These are phyloP conservation scores for Ctenosaura bakeri DNA, from an alignment of 2,797 vertebrate genomes.

Conservation along the genomic window DNA sequence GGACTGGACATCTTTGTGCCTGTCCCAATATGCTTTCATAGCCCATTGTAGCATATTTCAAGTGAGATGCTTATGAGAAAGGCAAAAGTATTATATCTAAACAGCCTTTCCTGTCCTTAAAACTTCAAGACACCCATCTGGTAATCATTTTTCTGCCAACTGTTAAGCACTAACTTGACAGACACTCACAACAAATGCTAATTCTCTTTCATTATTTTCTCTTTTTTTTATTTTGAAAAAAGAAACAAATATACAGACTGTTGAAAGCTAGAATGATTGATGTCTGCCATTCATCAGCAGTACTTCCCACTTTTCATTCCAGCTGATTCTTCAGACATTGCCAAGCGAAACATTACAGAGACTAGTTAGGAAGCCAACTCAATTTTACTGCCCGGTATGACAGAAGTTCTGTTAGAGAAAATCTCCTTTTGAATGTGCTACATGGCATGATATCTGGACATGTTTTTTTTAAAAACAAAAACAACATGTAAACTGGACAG, in stretches of 20 bases:
- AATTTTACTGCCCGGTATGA: neutral
- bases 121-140: slow-evolving; percentile 77
- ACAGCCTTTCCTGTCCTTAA: slow-evolving; percentile 62
- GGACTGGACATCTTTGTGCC: slow-evolving; percentile 6
- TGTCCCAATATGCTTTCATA: slow-evolving; percentile 25
- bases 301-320: slow-evolving; percentile 46
- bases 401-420: slow-evolving; percentile 34
- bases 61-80: slow-evolving; percentile 55
- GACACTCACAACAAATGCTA: slow-evolving; percentile 56
- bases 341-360: slow-evolving; percentile 60
- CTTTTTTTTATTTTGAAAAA: slow-evolving; percentile 12
- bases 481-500: neutral
- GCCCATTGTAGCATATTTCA: slow-evolving; percentile 17
- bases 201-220: slow-evolving; percentile 58
- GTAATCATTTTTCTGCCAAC: slow-evolving; percentile 66
- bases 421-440: slow-evolving; percentile 18
- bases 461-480: neutral
- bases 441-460: neutral
- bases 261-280: slow-evolving; percentile 67
- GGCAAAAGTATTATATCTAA: slow-evolving; percentile 62
- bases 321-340: slow-evolving; percentile 57
- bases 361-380: slow-evolving; percentile 50
- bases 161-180: slow-evolving; percentile 57
- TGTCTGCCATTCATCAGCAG: slow-evolving; percentile 53
- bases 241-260: slow-evolving; percentile 50